A percentile compares a stretch with the other conserved stretches of the same genome.
Evolutionary conservation across 2,888 invertebrate species (phyloP).

Genomic region (Ormyrus labotus): DNA sequence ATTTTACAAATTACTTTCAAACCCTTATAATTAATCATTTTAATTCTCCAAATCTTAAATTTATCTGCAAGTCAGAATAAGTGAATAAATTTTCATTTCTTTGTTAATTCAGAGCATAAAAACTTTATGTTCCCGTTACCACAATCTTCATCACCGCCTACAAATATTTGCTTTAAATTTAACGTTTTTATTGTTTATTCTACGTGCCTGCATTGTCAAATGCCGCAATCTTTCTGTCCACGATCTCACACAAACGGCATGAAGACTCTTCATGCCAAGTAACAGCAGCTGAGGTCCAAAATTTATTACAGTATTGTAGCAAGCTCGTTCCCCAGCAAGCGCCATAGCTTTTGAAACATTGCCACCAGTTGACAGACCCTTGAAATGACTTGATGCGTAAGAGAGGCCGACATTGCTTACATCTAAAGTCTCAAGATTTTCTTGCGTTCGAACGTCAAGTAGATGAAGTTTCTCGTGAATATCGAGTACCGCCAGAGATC

Average conservation of each 20-base stretch:
- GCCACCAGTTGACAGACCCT: slow-evolving; percentile 96
- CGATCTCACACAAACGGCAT: slow-evolving; percentile 77
- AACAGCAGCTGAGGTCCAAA: slow-evolving; percentile 83
- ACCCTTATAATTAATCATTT: neutral
- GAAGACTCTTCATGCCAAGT: slow-evolving; percentile 81
- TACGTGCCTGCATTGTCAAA: slow-evolving; percentile 78
- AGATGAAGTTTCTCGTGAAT: slow-evolving; percentile 90
- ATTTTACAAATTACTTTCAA: too few species aligned
- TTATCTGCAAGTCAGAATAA: too few species aligned
- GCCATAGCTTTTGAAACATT: slow-evolving; percentile 89
- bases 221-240: slow-evolving; percentile 83
- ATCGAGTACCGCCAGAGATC: slow-evolving; percentile 91
- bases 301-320: slow-evolving; percentile 84
- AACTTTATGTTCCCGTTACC: too few species aligned
- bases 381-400: slow-evolving; percentile 91
- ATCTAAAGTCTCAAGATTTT: slow-evolving; percentile 90
- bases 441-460: slow-evolving; percentile 91
- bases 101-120: too few species aligned
- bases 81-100: too few species aligned
- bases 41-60: too few species aligned
- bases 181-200: too few species aligned
- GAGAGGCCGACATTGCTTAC: slow-evolving; percentile 88
- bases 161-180: too few species aligned
- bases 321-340: slow-evolving; percentile 84
- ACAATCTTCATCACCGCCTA: too few species aligned